Evolutionary conservation across 1,140 invertebrate species (phyloP).

Genomic region (Rhyzopertha dominica): DNA sequence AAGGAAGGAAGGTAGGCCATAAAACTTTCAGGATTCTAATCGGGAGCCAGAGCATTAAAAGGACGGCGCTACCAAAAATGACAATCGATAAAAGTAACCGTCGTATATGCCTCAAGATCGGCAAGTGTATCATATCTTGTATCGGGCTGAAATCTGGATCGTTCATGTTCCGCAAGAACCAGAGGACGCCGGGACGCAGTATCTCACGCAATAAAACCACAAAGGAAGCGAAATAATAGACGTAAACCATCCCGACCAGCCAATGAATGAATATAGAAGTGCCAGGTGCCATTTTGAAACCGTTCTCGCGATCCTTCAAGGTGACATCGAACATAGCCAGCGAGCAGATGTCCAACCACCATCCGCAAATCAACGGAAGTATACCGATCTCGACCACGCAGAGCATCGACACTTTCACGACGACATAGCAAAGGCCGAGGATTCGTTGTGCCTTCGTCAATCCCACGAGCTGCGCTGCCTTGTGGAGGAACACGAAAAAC

Average conservation of each 20-base stretch:
- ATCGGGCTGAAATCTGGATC: conserved; percentile 99
- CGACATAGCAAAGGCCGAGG: conserved; percentile 92
- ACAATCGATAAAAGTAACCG: conserved; percentile 88
- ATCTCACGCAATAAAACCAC: conserved; percentile 91
- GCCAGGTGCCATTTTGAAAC: conserved; percentile 83
- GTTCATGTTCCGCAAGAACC: conserved; percentile 96
- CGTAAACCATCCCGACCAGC: conserved; percentile 99
- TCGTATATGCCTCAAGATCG: conserved; percentile 84
- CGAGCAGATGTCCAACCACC: conserved; percentile 99
- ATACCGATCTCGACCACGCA: conserved; percentile 95
- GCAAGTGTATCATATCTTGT: conserved; percentile 98
- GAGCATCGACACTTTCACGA: conserved; percentile 92
- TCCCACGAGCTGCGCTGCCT: conserved; percentile 66
- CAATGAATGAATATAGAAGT: conserved; percentile 98
- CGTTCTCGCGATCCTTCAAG: conserved; percentile 78
- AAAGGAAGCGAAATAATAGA: conserved; percentile 99
- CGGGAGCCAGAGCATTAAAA: conserved; percentile 95
- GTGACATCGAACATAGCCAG: conserved; percentile 92
- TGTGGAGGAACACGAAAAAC: conserved; percentile 78
- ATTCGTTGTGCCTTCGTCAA: conserved; percentile 77
- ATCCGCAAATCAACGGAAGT: conserved; percentile 93
- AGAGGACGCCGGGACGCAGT: conserved; percentile 89
- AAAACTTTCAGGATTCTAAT: conserved; percentile 79
- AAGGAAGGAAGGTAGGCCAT: conserved; percentile 88
- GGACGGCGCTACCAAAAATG: conserved; percentile 92